Evolutionary conservation across 1,140 invertebrate genomes (phyloP), one percentile per base, ranked within the genome.

Genomic region (Cyrtorhinus lividipennis): DNA sequence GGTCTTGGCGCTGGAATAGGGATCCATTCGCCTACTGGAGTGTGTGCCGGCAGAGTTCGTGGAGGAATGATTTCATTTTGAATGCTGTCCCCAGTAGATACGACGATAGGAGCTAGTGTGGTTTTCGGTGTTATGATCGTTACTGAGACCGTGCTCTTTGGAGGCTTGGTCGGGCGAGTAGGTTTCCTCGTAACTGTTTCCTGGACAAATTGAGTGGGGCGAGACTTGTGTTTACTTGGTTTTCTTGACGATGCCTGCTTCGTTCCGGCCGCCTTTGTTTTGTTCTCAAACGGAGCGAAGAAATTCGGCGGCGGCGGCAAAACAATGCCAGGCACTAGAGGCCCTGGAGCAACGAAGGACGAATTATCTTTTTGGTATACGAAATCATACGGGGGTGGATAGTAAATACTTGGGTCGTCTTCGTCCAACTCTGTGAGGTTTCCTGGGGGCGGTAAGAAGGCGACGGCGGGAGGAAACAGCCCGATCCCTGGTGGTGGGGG

Each of bases 361-460:
- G 83, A 78, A 72, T 91, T 89, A 69, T 89, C 87, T 68, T 79
- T 82, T 65, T 78, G 79, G 73, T 90, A 92, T 63, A 84, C 83
- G 75, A 91, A 92, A 74, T 87, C 90, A 75, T 92, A 91, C 1
- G 87, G 86, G 67, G 88, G 88, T 64, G 88, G 88, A 79, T 92
- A 90, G 70, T 90, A 92, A 18, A 92, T 83, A 59, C 88, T 90
- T 69, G 88, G 88, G 75, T 92, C 88, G 72, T 90, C 87, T 73
- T 90, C 87, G 75, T 91, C 88, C 71, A 86, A 83, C 68, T 86
- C 83, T 46, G 83, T 83, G 66, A 81, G 78, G 73, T 87, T 88
- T 68, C 76, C 76, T 57, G 82, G 81, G 67, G 84, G 82, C 64
- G 84, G 83, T 57, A 86, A 77, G 68, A 85, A 82, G 18, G 81